Percentiles rank a stretch among this genome's conserved stretches.
These are phyloP conservation scores for Empis livida DNA, from an alignment of 2,888 invertebrate species.

Conservation along the genomic window DNA sequence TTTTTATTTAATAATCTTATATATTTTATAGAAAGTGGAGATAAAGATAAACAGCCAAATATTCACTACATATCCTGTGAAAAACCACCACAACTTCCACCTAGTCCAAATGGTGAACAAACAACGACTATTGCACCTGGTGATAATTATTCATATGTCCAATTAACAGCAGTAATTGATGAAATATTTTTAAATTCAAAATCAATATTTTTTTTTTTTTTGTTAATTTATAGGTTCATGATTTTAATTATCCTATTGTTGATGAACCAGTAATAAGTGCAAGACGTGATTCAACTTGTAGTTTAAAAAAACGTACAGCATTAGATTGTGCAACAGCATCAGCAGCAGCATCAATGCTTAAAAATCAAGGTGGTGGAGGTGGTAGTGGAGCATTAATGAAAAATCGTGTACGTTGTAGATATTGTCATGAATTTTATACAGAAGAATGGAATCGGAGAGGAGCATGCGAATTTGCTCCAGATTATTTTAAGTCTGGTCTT, in stretches of 20 bases:
- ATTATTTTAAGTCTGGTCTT: conserved; percentile 65
- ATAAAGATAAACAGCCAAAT: conserved; percentile 27
- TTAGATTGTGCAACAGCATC: conserved; percentile 38
- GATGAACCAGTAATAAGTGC: conserved; percentile 34
- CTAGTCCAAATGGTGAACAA: conserved; percentile 17
- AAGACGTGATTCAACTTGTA: conserved; percentile 43
- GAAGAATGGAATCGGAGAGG: conserved; percentile 79
- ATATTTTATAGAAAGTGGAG: conserved; percentile 31
- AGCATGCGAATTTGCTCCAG: conserved; percentile 76
- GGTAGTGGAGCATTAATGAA: conserved; percentile 22
- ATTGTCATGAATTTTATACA: conserved; percentile 69
- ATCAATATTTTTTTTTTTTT: neutral
- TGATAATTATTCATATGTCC: conserved; percentile 73
- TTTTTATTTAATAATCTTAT: no score
- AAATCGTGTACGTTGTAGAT: conserved; percentile 41
- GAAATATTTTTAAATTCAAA: conserved; percentile 4
- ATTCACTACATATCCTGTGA: conserved; percentile 49
- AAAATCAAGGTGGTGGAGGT: conserved; percentile 18
- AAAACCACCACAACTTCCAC: conserved; percentile 18
- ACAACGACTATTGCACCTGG: conserved; percentile 33
- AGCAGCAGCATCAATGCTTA: conserved; percentile 22
- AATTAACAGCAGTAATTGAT: conserved; percentile 50
- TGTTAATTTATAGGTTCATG: conserved; percentile 65
- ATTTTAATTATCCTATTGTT: conserved; percentile 68
- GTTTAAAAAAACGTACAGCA: conserved; percentile 51